Percentiles rank a stretch among this genome's conserved stretches.
These are phyloP conservation scores for Phaethornis superciliosus DNA, from an alignment of 2,113 vertebrate genomes.

Conservation along the genomic window DNA sequence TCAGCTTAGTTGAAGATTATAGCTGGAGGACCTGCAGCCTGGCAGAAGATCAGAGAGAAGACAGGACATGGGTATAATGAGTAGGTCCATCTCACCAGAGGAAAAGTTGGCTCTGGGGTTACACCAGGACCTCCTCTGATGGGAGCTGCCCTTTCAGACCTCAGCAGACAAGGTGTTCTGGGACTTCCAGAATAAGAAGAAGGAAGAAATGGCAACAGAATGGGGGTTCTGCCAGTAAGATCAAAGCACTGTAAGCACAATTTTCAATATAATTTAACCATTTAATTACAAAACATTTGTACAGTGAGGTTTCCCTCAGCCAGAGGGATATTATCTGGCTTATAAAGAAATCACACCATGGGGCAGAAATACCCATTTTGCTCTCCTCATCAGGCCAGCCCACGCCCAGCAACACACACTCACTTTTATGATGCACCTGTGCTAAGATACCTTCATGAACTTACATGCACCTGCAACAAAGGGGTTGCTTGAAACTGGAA, in stretches of 20 bases:
- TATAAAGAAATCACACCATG: not conserved
- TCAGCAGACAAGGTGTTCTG: not conserved
- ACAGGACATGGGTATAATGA: not conserved
- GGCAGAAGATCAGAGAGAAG: conserved; percentile 26
- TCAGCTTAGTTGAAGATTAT: not conserved
- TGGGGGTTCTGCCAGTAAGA: not conserved
- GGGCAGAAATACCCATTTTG: not conserved
- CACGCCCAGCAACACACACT: not conserved
- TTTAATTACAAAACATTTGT: not conserved
- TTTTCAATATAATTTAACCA: not conserved
- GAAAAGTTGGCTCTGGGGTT: not conserved
- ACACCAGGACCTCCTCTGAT: not conserved
- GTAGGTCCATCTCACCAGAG: not conserved
- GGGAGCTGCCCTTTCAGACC: not conserved
- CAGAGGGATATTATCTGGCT: not conserved
- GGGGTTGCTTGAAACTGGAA: not conserved
- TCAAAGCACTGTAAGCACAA: not conserved
- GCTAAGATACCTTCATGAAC: not conserved
- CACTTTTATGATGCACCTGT: not conserved
- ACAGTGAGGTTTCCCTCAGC: not conserved
- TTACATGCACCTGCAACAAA: not conserved
- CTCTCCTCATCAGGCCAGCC: not conserved
- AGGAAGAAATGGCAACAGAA: not conserved
- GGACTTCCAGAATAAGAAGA: not conserved
- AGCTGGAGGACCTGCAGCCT: not conserved